Base-by-base conservation (phyloP, 2,113 vertebrate genomes). In the Salvelinus sp. region DNA sequence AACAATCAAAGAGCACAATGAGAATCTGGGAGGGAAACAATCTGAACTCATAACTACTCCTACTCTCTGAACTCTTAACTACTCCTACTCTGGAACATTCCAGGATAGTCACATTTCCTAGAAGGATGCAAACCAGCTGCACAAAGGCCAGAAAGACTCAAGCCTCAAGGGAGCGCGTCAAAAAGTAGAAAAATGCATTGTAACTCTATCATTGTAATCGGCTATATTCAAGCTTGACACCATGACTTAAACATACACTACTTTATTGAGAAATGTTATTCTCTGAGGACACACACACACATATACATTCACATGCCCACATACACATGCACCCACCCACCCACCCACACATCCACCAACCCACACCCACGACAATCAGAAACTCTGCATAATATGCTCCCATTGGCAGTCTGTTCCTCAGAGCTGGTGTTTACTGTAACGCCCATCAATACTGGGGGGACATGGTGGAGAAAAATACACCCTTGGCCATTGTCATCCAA, bases 81-180 rank as follows among this genome's bases (percentile, higher is more conserved):
- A 65, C 6, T 76, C 57, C 79, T 75, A 14, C 16, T 63, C 60
- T 78, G 75, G 77, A 79, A 64, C 66, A 81, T 80, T 70, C 63
- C 69, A 20, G 27, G 18, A 12, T 71, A 65, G 69, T 67, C 69
- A 62, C 33, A 75, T 83, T 85, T 72, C 70, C 47, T 77, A 63
- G 63, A 50, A 44, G 73, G 14, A 25, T 7, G 13, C 12, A 47
- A 4, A 44, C 38, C 13, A 20, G 58, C 58, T 63, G 23, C 76
- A 65, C 10, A 10, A 33, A 16, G 47, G 48, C 25, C 62, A 72
- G 72, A 13, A n/a, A 47, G 44, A 3, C 3, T 18, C 20, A 12
- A 65, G 54, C 1, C 38, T 44, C 38, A 44, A 44, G 9, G 38
- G 9, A 44, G 2, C 18, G n/a, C 14, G 68, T 20, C 28, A 73